Evolutionary conservation across 2,113 vertebrate genomes (phyloP), one percentile per base, ranked within the genome.

Genomic region (Brachyhypopomus occidentalis): DNA sequence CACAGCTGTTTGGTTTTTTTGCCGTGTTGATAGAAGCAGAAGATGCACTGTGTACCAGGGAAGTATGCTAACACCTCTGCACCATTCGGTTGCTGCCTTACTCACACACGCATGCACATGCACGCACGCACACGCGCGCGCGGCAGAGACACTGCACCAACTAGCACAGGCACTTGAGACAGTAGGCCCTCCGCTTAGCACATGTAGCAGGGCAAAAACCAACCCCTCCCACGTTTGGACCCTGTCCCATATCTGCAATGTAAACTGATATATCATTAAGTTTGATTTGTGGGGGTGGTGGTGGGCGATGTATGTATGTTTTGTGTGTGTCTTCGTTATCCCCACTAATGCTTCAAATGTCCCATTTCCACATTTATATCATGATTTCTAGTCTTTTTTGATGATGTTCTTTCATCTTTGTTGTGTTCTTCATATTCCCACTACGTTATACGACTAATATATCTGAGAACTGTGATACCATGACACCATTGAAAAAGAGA

Each of bases 211-310:
- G 19, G n/a, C 14, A 17, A 60, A 22, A 55, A 5, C 30, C 45
- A 14, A 6, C 41, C 9, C 41, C 41, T 11, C 9, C 45, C 45
- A 52, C 8, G 2, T 9, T 9, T 14, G 8, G 5, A 14, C 9
- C 12, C 45, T 52, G 9, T 12, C 2, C 45, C 12, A 14, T 11
- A 52, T 5, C 11, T 87, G 87, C 84, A 88, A 85, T 66, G 75
- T 62, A 75, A 77, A 80, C 82, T 76, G 72, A 84, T 86, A 82
- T 86, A 77, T 81, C 82, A 84, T 88, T 87, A 87, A 30, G 5
- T 89, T 89, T 92, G 92, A 94, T 93, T 90, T 90, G 88, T 75
- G 80, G 14, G 77, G 55, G 72, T 90, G 88, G 88, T 86, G 88
- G 62, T 69, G 36, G 79, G 83, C 88, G 77, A 75, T 0, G 70